Conservation (phyloP, 2,797 vertebrate species). For the Phaenicophaeus curvirostris region DNA sequence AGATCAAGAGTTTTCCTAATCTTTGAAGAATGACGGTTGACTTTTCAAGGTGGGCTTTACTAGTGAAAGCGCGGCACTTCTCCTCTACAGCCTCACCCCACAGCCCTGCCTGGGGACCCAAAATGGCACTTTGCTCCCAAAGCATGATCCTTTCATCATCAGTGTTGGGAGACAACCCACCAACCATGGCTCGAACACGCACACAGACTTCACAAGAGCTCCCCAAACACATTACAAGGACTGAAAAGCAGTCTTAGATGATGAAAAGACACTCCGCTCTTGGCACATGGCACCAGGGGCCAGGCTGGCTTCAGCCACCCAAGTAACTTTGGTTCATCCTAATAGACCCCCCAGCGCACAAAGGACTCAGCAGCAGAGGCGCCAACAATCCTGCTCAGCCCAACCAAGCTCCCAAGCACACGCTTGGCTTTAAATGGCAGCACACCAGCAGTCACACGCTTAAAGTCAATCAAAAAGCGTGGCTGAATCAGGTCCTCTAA, state of each 20-base stretch:
- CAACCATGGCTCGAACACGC: conserved; percentile 29
- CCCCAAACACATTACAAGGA: conserved; percentile 38
- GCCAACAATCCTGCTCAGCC: fast-evolving
- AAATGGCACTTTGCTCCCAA: fast-evolving
- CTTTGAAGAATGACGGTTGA: neutral
- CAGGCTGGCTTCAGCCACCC: neutral
- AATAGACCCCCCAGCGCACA: neutral
- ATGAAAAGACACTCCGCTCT: conserved; percentile 33
- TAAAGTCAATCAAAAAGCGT: neutral
- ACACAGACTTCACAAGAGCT: neutral
- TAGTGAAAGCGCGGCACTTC: neutral
- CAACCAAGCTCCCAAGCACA: neutral
- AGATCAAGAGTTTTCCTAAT: neutral
- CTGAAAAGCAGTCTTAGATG: conserved; percentile 69
- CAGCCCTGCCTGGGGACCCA: neutral
- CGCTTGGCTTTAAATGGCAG: fast-evolving
- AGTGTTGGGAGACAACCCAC: fast-evolving
- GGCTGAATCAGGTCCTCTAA: neutral
- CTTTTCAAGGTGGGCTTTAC: neutral
- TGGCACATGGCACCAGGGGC: neutral
- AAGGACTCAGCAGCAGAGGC: neutral
- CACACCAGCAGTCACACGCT: neutral
- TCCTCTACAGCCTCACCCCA: too few species aligned
- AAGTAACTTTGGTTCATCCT: neutral
- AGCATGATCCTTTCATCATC: fast-evolving